phyloP scores from a whole-genome alignment of 2,888 invertebrate genomes.

The Iselma pallidipennis region DNA sequence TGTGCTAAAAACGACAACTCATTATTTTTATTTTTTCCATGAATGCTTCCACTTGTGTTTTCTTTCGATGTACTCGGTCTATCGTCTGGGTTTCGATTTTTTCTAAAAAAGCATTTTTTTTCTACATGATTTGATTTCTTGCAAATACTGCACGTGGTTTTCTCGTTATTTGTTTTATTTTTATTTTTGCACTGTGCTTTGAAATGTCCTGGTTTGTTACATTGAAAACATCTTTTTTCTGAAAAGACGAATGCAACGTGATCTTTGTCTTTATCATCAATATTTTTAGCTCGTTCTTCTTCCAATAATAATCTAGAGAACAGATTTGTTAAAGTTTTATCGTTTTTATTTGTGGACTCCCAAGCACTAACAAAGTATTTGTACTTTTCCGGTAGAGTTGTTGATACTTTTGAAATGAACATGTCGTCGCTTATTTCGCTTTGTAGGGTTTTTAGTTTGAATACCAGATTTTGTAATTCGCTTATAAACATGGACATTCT shows the following conservation, averaged over 20 bases:
- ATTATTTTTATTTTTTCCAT: no score
- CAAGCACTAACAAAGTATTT: background rate
- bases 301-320: conserved; percentile 5
- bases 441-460: background rate
- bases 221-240: conserved; percentile 13
- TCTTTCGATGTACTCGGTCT: background rate
- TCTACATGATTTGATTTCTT: background rate
- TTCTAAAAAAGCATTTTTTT: background rate
- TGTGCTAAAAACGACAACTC: no score
- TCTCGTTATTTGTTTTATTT: background rate
- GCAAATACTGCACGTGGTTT: background rate
- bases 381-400: conserved; percentile 16
- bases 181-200: background rate
- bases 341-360: background rate
- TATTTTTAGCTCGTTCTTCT: background rate
- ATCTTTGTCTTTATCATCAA: conserved; percentile 1
- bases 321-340: conserved; percentile 7
- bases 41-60: no score
- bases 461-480: background rate
- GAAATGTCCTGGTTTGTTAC: conserved; percentile 16
- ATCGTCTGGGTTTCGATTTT: background rate
- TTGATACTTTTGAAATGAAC: conserved; percentile 4
- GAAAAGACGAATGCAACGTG: background rate
- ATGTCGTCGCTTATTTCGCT: background rate
- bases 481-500: background rate